Evolutionary conservation across 2,888 invertebrate species (phyloP), one percentile per base, ranked within the genome.

Genomic region (Eudiplozoon nipponicum): DNA sequence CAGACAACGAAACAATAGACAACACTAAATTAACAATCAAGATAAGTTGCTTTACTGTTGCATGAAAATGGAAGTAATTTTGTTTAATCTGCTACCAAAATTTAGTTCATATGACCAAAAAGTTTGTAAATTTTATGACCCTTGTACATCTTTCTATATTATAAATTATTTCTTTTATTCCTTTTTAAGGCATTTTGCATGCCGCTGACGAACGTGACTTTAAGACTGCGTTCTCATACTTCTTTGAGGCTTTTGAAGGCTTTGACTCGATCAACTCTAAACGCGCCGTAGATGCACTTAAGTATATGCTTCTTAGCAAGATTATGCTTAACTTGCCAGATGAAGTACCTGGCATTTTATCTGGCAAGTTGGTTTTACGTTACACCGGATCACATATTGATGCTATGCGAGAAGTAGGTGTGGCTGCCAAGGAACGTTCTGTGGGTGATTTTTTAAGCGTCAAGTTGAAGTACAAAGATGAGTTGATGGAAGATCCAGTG

Each of bases 201-300:
- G 94, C 94, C 7, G 90, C 90, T n/a, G 94, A 94, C 56, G 94
- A 94, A 60, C 72, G 77, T 50, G 94, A 98, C 56, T 98, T 94
- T 60, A 94, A 98, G 67, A 98, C 94, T 42, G 90, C 86, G 34
- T 98, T 81, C 62, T 94, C 90, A 40, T 94, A 94, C 57, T 94
- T 94, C 57, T 94, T 90, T 59, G 94, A 94, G 65, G 86, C 86
- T 11, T 94, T 90, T 60, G 94, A 94, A 64, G 81, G 86, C 49
- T 86, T 78, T 59, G 86, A 86, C 60, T 81, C 80, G 48, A 74
- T 81, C 3, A 61, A 60, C 47, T 80, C 81, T 45, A 69, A 69
- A 3, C 80, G 76, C 59, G 90, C 94, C 2, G 61, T 90, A 21
- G 74, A 72, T 19, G 77, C 81, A n/a, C 64, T 98, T 15, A 98